Evolutionary conservation across 2,888 invertebrate genomes (phyloP).

Genomic region (Automeris io): DNA sequence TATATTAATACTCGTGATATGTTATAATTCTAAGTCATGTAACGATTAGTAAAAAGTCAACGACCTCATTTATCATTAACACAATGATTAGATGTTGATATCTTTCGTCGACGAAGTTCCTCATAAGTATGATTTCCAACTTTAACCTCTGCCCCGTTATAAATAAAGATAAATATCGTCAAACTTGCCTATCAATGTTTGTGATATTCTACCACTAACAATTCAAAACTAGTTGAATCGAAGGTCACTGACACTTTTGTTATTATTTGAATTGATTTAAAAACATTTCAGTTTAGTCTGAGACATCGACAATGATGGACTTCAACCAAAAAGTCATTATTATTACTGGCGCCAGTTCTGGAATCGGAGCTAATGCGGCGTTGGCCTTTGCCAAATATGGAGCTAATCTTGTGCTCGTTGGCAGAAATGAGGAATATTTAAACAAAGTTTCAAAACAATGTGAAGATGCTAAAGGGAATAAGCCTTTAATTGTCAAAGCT

Average conservation of each 20-base stretch:
- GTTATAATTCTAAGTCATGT: too few relatives aligned
- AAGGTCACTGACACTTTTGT: constrained; percentile 1
- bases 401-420: constrained; percentile 80
- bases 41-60: too few relatives aligned
- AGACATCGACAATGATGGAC: constrained; percentile 51
- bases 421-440: constrained; percentile 82
- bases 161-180: too few relatives aligned
- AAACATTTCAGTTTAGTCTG: constrained; percentile 3
- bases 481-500: constrained; percentile 77
- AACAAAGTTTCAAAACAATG: constrained; percentile 79
- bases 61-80: too few relatives aligned
- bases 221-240: not conserved
- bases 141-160: too few relatives aligned
- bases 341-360: constrained; percentile 83
- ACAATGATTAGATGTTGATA: too few relatives aligned
- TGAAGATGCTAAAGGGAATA: constrained; percentile 46
- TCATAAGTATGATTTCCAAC: too few relatives aligned
- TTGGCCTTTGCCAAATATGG: constrained; percentile 80
- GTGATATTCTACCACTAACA: not conserved
- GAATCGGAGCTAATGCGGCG: constrained; percentile 84
- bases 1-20: too few relatives aligned
- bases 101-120: too few relatives aligned
- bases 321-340: constrained; percentile 78
- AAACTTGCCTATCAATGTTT: too few relatives aligned
- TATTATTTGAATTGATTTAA: not conserved